Base-by-base conservation (phyloP, 2,797 vertebrate genomes). In the Thunnus albacares region DNA sequence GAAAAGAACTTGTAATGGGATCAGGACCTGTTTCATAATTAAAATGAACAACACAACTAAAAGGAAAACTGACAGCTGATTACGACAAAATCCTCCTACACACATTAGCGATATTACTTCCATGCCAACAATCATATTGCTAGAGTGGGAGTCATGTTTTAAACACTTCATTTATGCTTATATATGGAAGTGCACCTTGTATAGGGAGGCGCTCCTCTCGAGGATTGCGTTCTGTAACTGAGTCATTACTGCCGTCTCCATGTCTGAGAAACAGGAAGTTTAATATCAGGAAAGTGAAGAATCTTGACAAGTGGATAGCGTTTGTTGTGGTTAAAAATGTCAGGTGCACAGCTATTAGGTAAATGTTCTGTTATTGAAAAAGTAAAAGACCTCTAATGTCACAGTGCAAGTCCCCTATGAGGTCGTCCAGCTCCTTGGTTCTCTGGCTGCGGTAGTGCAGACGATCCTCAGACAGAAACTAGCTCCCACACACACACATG, bases 331-430 rank as follows among this genome's bases (percentile, higher is more conserved):
- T 22, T 41, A 22, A 33, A 56, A 52, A 69, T 5, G 2, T 11
- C 33, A 71, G 13, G 9, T 49, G 7, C 9, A 61, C 13, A 53
- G 33, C 0, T 67, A 22, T 59, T 18, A 52, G 45, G 11, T 52
- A 13, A 71, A 26, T 30, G 80, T 63, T 71, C 14, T 57, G 3
- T 17, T 22, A 33, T 28, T 47, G 47, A 66, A 20, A 51, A 67
- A 26, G 20, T 26, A 52, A 65, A 83, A 66, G 3, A 97, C 98
- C 98, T 94, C 96, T 94, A 78, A 98, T 98, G 87, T 99, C 98
- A 81, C 96, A 97, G 91, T 98, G 97, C 79, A 99, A 90, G 92
- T 99, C 98, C 77, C 98, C 98, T 14, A 99, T 91, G 57, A 99
- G 89, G 45, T 91, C 87, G n/a, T 99, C 98, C 43, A 99, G 92